phyloP scores from a whole-genome alignment of 2,797 vertebrate species.

The Lithobates sylvaticus region DNA sequence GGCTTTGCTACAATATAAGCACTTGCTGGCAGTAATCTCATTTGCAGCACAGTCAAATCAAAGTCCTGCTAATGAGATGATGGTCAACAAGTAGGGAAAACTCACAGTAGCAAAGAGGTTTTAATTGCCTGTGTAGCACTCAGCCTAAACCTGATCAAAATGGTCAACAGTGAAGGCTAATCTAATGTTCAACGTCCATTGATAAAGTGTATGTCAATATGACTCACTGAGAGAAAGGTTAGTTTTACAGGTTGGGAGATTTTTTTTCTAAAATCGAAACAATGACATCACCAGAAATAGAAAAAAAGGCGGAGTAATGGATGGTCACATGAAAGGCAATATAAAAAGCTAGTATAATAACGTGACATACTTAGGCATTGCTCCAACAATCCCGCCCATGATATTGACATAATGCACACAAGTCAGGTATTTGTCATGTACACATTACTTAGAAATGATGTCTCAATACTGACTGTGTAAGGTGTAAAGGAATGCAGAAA shows the following conservation, averaged over 20 bases:
- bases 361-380: background rate
- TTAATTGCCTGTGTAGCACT: background rate
- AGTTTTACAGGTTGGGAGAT: background rate
- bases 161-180: background rate
- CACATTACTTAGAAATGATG: background rate
- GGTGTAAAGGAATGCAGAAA: background rate
- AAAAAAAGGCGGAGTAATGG: background rate
- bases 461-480: background rate
- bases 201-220: conserved; percentile 8
- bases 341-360: background rate
- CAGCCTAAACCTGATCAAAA: background rate
- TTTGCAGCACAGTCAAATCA: background rate
- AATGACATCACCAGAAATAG: background rate
- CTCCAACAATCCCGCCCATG: background rate
- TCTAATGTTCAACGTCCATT: background rate
- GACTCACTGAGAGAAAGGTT: conserved; percentile 26
- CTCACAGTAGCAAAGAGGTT: background rate
- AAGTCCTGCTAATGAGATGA: background rate
- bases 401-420: background rate
- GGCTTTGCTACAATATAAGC: background rate
- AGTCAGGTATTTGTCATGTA: background rate
- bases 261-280: background rate
- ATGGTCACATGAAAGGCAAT: background rate
- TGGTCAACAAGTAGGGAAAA: background rate
- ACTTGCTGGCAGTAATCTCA: background rate